Percentiles rank a stretch among this genome's conserved stretches.
These are phyloP conservation scores for Acleris laterana DNA, from an alignment of 2,888 invertebrate genomes.

Conservation along the genomic window DNA sequence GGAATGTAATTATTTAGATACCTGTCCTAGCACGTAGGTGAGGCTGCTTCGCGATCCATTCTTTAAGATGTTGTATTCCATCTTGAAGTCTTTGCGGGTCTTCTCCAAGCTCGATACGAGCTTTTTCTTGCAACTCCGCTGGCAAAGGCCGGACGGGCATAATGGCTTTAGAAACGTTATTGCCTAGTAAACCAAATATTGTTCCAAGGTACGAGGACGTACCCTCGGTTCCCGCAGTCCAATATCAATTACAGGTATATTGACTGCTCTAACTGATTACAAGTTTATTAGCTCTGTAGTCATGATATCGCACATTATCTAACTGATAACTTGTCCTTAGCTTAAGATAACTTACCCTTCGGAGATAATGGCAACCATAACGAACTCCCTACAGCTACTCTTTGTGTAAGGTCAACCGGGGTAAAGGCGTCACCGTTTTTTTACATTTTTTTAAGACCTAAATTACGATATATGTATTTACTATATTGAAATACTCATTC, in stretches of 20 bases:
- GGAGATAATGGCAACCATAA: neutral
- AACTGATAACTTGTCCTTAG: slow-evolving; percentile 1
- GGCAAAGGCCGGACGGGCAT: slow-evolving; percentile 65
- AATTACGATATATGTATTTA: no score
- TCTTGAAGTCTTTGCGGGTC: slow-evolving; percentile 68
- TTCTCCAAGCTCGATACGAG: slow-evolving; percentile 77
- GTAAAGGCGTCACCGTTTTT: no score
- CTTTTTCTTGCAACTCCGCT: slow-evolving; percentile 75
- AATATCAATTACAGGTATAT: slow-evolving; percentile 6
- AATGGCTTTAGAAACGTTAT: neutral
- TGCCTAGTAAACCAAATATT: neutral
- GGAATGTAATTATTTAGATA: slow-evolving; percentile 45
- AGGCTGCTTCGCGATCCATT: slow-evolving; percentile 82
- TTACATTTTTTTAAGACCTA: no score
- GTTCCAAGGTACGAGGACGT: neutral
- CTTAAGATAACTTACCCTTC: neutral
- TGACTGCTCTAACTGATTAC: slow-evolving; percentile 12
- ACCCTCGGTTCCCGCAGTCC: neutral
- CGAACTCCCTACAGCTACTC: neutral
- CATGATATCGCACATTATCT: slow-evolving; percentile 17
- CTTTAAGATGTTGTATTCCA: slow-evolving; percentile 73
- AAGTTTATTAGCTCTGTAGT: slow-evolving; percentile 16
- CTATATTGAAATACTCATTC: no score
- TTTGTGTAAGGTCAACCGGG: no score
- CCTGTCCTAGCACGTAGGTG: slow-evolving; percentile 83